A percentile compares a stretch with the other conserved stretches of the same genome.
Conservation (phyloP, 2,797 vertebrate species). For the Eurystomus glaucurus region DNA sequence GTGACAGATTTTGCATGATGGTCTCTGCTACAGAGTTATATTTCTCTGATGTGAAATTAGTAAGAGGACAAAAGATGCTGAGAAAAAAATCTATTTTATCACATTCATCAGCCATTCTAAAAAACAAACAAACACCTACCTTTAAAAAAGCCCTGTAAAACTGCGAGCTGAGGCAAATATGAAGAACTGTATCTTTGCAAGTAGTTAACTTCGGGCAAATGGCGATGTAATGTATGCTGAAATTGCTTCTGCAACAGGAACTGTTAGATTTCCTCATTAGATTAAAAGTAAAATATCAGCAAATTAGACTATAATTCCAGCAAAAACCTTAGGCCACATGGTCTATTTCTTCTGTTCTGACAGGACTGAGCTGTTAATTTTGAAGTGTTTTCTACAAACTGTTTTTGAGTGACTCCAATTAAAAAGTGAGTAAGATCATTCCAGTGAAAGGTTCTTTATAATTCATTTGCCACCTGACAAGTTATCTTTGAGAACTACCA, state of each 20-base stretch:
- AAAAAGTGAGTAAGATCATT: background rate
- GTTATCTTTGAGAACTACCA: background rate
- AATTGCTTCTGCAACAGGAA: slow-evolving; percentile 13
- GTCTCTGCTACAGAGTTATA: background rate
- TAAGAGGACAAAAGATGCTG: background rate
- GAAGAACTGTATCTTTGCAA: background rate
- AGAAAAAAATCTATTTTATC: background rate
- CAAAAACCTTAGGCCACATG: background rate
- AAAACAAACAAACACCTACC: background rate
- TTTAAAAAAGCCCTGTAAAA: background rate
- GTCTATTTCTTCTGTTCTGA: background rate
- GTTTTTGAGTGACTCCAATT: slow-evolving; percentile 23
- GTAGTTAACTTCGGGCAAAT: background rate
- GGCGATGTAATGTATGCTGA: background rate
- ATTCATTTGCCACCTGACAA: background rate
- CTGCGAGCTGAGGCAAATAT: background rate
- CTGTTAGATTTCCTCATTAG: slow-evolving; percentile 31
- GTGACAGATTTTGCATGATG: background rate
- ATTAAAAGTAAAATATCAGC: slow-evolving; percentile 20
- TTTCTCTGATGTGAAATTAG: background rate
- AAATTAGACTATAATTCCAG: slow-evolving; percentile 36
- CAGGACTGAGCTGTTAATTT: background rate
- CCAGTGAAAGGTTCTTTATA: background rate
- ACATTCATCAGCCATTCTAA: background rate
- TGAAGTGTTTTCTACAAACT: slow-evolving; percentile 10